phyloP scores from a whole-genome alignment of 2,797 vertebrate genomes.

The Buceros bicornis region DNA sequence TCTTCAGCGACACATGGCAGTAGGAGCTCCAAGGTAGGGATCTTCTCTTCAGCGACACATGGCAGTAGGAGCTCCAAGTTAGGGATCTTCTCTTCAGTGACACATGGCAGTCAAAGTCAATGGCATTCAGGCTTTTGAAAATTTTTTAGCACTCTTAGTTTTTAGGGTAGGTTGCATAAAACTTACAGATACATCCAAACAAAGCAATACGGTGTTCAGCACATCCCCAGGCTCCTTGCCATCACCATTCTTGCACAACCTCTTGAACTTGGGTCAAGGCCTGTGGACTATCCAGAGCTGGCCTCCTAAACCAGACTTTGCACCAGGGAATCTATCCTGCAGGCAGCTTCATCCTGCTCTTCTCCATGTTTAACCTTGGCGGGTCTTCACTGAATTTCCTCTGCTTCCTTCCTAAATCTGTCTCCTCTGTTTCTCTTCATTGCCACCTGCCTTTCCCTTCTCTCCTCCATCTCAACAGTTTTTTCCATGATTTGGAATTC shows the following conservation, averaged over 20 bases:
- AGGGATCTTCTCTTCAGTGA: not conserved
- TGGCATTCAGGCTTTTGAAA: not conserved
- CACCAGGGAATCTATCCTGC: not conserved
- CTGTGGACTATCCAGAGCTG: not conserved
- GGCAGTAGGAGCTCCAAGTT: not conserved
- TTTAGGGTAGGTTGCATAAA: not conserved
- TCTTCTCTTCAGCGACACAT: not conserved
- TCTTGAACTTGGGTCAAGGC: not conserved
- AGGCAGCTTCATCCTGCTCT: not conserved
- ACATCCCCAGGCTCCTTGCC: not conserved
- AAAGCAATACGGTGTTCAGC: not conserved
- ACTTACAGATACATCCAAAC: not conserved
- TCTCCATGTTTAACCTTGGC: not conserved
- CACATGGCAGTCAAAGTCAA: not conserved
- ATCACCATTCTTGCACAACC: not conserved
- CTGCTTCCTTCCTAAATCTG: not conserved
- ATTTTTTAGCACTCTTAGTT: not conserved
- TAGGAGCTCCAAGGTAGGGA: not conserved
- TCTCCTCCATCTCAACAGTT: not conserved
- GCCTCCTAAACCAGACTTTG: not conserved
- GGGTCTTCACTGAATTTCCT: not conserved
- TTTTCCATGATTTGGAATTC: not conserved
- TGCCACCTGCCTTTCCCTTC: not conserved
- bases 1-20: not conserved
- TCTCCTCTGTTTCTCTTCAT: not conserved